Base-by-base conservation (phyloP, 1,140 invertebrate species). In the Drosophila sp. region DNA sequence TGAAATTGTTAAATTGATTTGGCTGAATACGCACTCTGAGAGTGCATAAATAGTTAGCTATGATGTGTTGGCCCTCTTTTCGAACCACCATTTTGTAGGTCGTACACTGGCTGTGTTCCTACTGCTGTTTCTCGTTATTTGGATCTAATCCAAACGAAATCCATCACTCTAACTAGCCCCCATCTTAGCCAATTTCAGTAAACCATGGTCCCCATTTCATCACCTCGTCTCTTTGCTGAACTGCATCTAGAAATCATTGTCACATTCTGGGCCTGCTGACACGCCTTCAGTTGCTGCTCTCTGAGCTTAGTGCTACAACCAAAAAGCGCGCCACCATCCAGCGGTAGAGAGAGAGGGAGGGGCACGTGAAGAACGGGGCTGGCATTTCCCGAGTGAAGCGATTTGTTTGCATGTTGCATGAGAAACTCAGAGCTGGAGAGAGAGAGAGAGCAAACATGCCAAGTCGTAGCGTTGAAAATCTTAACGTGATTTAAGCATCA, bases 401-500 rank as follows among this genome's bases (percentile, higher is more conserved):
- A 50, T 50, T 50, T 58, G 56, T 58, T 58, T 58, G 56, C 56
- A 58, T 58, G 56, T 58, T 58, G 56, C 56, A 58, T 58, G 56
- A 58, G 44, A 50, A 50, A 50, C 44, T 50, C 44, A 27, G 2
- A 27, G 44, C 1, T 5, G 25, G n/a, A 44, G 41, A 47, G 44
- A 50, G 41, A 44, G 41, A 23, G 23, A 50, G 44, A 41, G 60
- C 60, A 61, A 61, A 61, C 60, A 61, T 61, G 60, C 60, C 60
- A 61, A 61, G 60, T 61, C 33, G 30, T 61, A 61, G 56, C 38
- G 33, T 41, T 61, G 60, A 61, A 61, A 61, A 44, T 63, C 60
- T 63, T 63, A 63, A 63, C 60, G 60, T 63, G 60, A 63, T 63
- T 63, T 44, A 30, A 63, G 41, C 60, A 58, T 35, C 56, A 63